These are phyloP conservation scores for Xenopus petersii DNA, from an alignment of 2,797 vertebrate species.

Conservation along the genomic window DNA sequence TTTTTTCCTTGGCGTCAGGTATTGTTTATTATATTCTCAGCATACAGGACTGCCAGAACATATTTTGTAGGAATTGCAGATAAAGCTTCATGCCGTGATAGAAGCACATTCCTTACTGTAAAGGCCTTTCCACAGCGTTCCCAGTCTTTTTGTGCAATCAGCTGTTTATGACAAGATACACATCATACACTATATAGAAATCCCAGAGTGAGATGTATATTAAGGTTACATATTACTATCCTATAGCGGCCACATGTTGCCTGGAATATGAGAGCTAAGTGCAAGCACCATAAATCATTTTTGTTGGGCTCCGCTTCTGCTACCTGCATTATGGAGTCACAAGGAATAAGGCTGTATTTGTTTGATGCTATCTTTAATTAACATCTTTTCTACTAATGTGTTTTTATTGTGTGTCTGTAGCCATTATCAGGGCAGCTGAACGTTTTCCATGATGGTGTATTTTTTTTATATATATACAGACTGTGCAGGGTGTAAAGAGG, in stretches of 20 bases:
- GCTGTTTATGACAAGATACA: neutral
- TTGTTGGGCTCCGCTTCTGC: neutral
- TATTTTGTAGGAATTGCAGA: too few species aligned
- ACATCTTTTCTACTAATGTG: too few species aligned
- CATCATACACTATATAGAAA: neutral
- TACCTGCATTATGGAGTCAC: neutral
- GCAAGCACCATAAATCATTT: conserved; percentile 23
- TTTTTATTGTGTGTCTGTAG: too few species aligned
- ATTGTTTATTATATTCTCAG: too few species aligned
- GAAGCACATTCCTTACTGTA: too few species aligned
- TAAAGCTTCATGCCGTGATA: too few species aligned
- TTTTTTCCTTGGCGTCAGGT: too few species aligned
- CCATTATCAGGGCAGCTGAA: neutral
- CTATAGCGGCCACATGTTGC: neutral
- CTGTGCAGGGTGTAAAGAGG: conserved; percentile 91
- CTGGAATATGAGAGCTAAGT: neutral
- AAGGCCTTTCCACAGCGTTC: neutral
- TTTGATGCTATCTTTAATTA: too few species aligned
- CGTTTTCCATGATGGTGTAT: neutral
- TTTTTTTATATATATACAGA: conserved; percentile 67
- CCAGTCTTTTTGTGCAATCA: neutral
- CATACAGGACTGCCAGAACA: too few species aligned
- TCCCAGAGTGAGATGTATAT: neutral
- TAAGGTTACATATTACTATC: neutral
- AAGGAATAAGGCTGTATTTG: conserved; percentile 1